Percentiles rank a stretch among this genome's conserved stretches.
Conservation (phyloP, 1,140 invertebrate species). For the Drosophila santomea region DNA sequence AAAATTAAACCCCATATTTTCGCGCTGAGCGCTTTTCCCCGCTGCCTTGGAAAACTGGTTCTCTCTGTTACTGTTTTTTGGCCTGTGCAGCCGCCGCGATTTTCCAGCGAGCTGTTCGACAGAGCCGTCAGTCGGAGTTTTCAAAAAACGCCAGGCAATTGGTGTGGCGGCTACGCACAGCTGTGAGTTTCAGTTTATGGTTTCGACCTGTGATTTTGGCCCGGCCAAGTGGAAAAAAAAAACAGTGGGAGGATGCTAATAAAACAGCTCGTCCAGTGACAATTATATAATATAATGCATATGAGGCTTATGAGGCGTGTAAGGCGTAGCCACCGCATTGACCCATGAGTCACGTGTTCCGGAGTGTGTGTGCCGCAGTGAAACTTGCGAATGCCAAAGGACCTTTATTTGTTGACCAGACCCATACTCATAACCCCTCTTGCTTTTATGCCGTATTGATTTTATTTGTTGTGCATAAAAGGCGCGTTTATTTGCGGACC, state of each 20-base stretch:
- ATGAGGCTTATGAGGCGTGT: constrained; percentile 10
- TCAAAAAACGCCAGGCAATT: constrained; percentile 49
- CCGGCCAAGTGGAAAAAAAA: neutral
- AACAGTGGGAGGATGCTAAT: constrained; percentile 3
- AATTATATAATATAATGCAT: constrained; percentile 60
- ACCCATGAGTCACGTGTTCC: constrained; percentile 39
- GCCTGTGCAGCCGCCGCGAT: constrained; percentile 44
- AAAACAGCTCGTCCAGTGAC: constrained; percentile 18
- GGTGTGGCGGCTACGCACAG: constrained; percentile 38
- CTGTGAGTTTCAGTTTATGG: constrained; percentile 20
- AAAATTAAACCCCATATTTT: constrained; percentile 39
- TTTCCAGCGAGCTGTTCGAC: constrained; percentile 42
- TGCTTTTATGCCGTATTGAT: constrained; percentile 71
- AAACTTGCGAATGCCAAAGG: constrained; percentile 15
- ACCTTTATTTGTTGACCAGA: constrained; percentile 22
- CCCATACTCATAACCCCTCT: constrained; percentile 36
- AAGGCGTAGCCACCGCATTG: too few species aligned
- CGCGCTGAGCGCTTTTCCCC: constrained; percentile 15
- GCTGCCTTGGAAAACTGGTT: constrained; percentile 33
- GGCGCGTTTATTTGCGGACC: constrained; percentile 8
- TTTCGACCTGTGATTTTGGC: constrained; percentile 2
- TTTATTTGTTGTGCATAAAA: constrained; percentile 72
- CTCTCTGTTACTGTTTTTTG: constrained; percentile 29
- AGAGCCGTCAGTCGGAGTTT: constrained; percentile 40
- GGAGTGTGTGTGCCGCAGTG: constrained; percentile 2